Percentiles rank a stretch among this genome's conserved stretches.
Conservation (phyloP, 2,797 vertebrate species). For the Morus bassanus region DNA sequence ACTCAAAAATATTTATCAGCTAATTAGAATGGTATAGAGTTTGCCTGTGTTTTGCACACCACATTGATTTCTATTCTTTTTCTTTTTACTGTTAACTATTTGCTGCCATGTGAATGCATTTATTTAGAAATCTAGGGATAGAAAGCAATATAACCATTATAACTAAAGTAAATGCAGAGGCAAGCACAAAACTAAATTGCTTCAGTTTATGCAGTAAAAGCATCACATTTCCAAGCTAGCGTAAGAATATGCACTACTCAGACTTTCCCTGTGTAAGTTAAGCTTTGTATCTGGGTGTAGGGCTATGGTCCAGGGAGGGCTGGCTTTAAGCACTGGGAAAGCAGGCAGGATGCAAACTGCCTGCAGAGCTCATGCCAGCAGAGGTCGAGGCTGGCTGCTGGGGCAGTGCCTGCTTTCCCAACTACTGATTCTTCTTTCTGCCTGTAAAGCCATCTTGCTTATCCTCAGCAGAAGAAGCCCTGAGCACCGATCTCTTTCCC, state of each 20-base stretch:
- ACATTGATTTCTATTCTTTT: neutral
- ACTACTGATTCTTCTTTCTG: neutral
- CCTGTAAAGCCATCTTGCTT: neutral
- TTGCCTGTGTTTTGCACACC: neutral
- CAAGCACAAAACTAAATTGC: neutral
- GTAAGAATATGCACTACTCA: neutral
- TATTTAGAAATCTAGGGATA: neutral
- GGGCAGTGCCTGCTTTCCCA: neutral
- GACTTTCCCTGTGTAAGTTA: neutral
- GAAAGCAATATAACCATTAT: neutral
- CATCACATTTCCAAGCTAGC: neutral
- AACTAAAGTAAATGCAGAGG: neutral
- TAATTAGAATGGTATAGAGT: neutral
- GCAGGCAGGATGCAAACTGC: neutral
- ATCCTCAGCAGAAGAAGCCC: neutral
- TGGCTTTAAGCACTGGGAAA: neutral
- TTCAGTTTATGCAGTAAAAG: neutral
- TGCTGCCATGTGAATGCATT: fast-evolving
- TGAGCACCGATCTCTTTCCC: neutral
- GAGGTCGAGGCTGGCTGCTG: neutral
- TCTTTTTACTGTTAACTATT: neutral
- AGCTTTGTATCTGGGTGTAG: neutral
- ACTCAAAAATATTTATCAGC: neutral
- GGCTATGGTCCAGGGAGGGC: neutral
- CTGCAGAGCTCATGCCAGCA: neutral